Evolutionary conservation across 2,888 invertebrate species (phyloP).

Genomic region (Neocrepidodera transversa): DNA sequence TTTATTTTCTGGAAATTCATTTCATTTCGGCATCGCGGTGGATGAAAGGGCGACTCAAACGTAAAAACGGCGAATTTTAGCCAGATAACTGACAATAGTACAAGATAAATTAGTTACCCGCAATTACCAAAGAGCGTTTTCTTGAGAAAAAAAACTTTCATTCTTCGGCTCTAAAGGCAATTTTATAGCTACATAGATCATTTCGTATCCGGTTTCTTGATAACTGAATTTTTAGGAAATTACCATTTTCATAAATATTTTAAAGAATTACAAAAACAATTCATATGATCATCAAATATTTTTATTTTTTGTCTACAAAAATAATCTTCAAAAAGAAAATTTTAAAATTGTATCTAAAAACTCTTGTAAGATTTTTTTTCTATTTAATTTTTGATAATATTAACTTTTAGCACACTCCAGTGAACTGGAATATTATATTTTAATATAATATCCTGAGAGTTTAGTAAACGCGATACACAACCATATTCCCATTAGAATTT

Average conservation of each 20-base stretch:
- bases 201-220: background rate
- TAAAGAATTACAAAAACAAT: too few species aligned
- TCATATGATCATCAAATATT: too few species aligned
- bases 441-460: too few species aligned
- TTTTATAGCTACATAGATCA: slow-evolving; percentile 16
- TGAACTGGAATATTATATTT: too few species aligned
- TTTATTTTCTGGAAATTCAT: slow-evolving; percentile 8
- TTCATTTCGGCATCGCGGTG: slow-evolving; percentile 11
- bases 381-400: too few species aligned
- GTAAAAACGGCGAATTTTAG: slow-evolving; percentile 19
- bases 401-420: too few species aligned
- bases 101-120: slow-evolving; percentile 27
- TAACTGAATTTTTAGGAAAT: slow-evolving; percentile 11
- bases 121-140: slow-evolving; percentile 24
- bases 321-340: too few species aligned
- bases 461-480: too few species aligned
- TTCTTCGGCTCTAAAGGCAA: slow-evolving; percentile 1
- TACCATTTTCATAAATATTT: background rate
- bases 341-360: too few species aligned
- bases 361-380: too few species aligned
- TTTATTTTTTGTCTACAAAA: too few species aligned
- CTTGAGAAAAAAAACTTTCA: slow-evolving; percentile 22
- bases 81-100: slow-evolving; percentile 22
- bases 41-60: slow-evolving; percentile 14
- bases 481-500: too few species aligned